Base-by-base conservation (phyloP, 2,797 vertebrate species). In the Chelmon rostratus region DNA sequence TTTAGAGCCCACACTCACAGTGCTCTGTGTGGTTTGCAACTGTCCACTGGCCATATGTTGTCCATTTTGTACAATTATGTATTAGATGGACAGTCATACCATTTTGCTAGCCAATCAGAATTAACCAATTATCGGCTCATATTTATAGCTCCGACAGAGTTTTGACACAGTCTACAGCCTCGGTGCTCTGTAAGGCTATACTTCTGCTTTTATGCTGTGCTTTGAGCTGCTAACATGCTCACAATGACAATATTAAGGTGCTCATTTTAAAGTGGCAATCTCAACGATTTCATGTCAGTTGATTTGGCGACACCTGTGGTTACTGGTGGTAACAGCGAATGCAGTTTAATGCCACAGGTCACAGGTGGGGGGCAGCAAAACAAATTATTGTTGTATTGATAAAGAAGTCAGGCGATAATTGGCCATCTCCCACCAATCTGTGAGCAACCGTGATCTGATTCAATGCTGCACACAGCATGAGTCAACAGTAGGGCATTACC, bases 1-100 rank as follows among this genome's bases (percentile, higher is more conserved):
- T 44, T 62, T 40, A 42, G 33, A 50, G 59, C 70, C 75, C 21
- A 46, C 23, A 11, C 47, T 68, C 40, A 66, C 21, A 50, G 33
- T 15, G 40, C 12, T 78, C 68, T 37, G 38, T 76, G 65, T 72
- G 75, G 76, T 70, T 35, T 78, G 18, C 25, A 62, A 19, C 54
- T 59, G 68, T 44, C 64, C 37, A 61, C 37, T 44, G 28, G 53
- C 47, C 64, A 21, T 68, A 54, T 82, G 65, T 37, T 65, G 73
- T 64, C 35, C 37, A 37, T 73, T 66, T 38, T 46, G 28, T n/a
- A n/a, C n/a, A n/a, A n/a, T n/a, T 12, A 42, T 61, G 37, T 11
- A 31, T 38, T 23, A 16, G 44, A 63, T 3, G 6, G 19, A 38
- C 0, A 0, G 8, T 11, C 13, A 6, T 25, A 5, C 19, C 2